These are phyloP conservation scores for Hydropsyche tenuis DNA, from an alignment of 1,140 invertebrate genomes.

Conservation along the genomic window DNA sequence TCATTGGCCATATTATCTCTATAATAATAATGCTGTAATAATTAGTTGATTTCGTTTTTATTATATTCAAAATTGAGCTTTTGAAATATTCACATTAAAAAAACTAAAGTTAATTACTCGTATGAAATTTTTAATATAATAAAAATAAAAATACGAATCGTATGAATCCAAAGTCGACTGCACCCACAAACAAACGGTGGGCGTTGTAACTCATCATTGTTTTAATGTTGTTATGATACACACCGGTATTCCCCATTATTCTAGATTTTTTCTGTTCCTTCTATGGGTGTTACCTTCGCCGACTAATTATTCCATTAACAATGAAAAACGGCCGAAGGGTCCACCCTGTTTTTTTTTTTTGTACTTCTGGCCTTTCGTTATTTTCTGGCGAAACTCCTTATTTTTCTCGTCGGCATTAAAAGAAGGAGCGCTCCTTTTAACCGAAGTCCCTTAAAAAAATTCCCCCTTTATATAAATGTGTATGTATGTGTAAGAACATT, in stretches of 20 bases:
- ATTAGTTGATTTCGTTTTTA: too few relatives aligned
- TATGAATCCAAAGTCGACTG: too few relatives aligned
- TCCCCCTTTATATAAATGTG: neutral
- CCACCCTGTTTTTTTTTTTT: conserved; percentile 9
- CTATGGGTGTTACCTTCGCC: conserved; percentile 28
- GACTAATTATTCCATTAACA: conserved; percentile 51
- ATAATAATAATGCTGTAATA: too few relatives aligned
- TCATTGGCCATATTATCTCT: too few relatives aligned
- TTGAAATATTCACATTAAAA: too few relatives aligned
- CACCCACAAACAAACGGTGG: too few relatives aligned
- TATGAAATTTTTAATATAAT: too few relatives aligned
- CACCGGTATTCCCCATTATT: neutral
- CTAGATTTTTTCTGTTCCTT: conserved; percentile 5
- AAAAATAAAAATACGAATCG: too few relatives aligned
- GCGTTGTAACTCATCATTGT: neutral
- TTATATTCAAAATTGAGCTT: too few relatives aligned
- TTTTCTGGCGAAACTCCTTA: conserved; percentile 13
- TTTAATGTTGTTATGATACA: conserved; percentile 13
- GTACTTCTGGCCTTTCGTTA: neutral
- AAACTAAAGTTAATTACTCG: too few relatives aligned
- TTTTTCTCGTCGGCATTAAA: conserved; percentile 30
- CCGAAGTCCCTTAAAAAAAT: conserved; percentile 27
- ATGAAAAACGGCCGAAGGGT: conserved; percentile 47
- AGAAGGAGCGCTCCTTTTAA: conserved; percentile 25
- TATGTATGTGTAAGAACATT: neutral